Evolutionary conservation across 2,797 vertebrate species (phyloP).

Genomic region (Microctenopoma lineatum): DNA sequence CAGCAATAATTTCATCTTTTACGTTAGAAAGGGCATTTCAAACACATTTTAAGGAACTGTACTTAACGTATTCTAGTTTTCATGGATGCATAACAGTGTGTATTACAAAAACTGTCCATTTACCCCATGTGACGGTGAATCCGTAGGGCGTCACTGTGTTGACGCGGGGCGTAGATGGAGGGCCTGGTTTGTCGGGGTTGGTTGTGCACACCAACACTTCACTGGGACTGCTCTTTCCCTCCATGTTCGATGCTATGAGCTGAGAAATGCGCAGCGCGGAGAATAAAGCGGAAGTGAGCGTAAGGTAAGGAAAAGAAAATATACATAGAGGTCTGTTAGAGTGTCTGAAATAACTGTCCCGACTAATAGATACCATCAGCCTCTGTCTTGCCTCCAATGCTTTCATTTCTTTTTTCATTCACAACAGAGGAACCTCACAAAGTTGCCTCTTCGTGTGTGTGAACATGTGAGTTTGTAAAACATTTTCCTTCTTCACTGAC

Average conservation of each 20-base stretch:
- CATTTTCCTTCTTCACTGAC: not conserved
- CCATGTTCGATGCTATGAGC: constrained; percentile 93
- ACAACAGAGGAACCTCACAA: not conserved
- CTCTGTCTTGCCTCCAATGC: constrained; percentile 11
- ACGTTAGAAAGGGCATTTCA: no score
- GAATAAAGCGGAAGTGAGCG: not conserved
- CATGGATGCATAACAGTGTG: no score
- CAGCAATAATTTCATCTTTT: no score
- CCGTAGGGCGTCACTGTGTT: constrained; percentile 86
- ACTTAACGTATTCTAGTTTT: no score
- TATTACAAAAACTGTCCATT: not conserved
- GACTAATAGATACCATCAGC: constrained; percentile 48
- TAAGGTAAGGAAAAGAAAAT: not conserved
- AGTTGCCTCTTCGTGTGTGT: constrained; percentile 1
- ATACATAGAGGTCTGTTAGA: constrained; percentile 28
- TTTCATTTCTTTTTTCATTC: constrained; percentile 31
- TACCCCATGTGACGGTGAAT: constrained; percentile 96
- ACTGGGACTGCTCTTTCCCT: constrained; percentile 95
- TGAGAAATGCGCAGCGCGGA: constrained; percentile 51
- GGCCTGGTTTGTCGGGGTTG: constrained; percentile 94
- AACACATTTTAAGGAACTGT: no score
- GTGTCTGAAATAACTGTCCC: constrained; percentile 12
- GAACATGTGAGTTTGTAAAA: not conserved
- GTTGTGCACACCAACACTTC: constrained; percentile 96
- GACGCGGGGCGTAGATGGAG: constrained; percentile 88